These are phyloP conservation scores for Phrixothrix hirtus DNA, from an alignment of 2,888 invertebrate genomes.

Conservation along the genomic window DNA sequence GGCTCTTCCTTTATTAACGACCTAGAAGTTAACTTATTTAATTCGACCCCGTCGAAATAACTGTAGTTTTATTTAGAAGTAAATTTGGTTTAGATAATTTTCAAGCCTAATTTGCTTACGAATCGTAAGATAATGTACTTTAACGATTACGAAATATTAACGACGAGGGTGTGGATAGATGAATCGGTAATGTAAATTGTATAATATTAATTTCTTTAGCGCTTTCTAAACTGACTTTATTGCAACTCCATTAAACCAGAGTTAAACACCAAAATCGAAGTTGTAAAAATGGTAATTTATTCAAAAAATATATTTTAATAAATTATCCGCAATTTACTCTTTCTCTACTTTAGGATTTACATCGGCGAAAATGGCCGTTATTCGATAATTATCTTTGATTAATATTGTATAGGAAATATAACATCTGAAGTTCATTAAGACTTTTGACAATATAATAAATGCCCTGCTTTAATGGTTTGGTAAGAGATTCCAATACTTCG, in stretches of 20 bases:
- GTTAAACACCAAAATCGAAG: neutral
- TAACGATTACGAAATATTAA: neutral
- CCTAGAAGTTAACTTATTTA: slow-evolving; percentile 28
- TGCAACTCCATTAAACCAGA: neutral
- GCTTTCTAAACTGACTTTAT: neutral
- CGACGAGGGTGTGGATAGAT: neutral
- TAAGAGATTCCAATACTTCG: no score
- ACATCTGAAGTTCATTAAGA: no score
- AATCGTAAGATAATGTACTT: slow-evolving; percentile 18
- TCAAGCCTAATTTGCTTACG: slow-evolving; percentile 22
- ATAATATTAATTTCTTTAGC: neutral
- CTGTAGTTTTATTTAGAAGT: slow-evolving; percentile 24
- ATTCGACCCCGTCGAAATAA: slow-evolving; percentile 26
- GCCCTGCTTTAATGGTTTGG: no score
- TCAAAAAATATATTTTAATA: no score
- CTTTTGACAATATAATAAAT: no score
- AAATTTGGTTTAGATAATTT: slow-evolving; percentile 21
- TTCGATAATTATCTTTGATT: no score
- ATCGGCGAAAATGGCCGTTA: no score
- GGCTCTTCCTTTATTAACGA: slow-evolving; percentile 27
- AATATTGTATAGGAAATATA: no score
- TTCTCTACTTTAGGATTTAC: no score
- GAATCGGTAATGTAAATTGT: neutral
- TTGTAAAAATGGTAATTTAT: neutral
- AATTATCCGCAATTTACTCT: no score